These are phyloP conservation scores for Epizoanthus ramosus DNA, from an alignment of 92 coral and sea anemone species.

Conservation along the genomic window DNA sequence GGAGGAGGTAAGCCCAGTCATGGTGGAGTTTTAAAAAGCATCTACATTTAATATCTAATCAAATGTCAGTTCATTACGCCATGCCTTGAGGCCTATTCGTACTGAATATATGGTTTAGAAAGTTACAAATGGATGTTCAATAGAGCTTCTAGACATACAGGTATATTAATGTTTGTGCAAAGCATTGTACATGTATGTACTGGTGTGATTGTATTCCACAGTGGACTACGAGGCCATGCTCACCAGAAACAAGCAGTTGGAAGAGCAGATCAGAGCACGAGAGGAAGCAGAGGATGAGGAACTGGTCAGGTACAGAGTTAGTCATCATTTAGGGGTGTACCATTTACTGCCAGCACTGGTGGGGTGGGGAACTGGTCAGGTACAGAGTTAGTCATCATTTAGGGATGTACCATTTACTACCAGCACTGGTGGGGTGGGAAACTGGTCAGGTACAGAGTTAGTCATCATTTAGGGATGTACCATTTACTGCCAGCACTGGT, in stretches of 20 bases:
- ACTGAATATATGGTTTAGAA: too few relatives aligned
- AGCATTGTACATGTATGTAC: neutral
- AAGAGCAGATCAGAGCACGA: conserved; percentile 74
- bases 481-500: neutral
- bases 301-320: conserved; percentile 75
- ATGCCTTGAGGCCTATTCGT: too few relatives aligned
- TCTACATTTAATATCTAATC: too few relatives aligned
- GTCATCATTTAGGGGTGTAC: neutral
- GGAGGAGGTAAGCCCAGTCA: too few relatives aligned
- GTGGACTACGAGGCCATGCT: conserved; percentile 85
- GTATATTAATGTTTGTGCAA: neutral
- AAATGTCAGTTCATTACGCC: too few relatives aligned
- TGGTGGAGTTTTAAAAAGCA: too few relatives aligned
- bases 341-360: neutral
- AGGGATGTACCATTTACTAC: neutral
- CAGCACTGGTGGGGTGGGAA: neutral
- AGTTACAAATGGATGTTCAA: too few relatives aligned
- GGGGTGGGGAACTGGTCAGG: conserved; percentile 59
- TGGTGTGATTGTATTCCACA: conserved; percentile 29
- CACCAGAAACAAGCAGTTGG: conserved; percentile 71
- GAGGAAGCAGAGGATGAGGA: conserved; percentile 95
- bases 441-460: conserved; percentile 73
- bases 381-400: conserved; percentile 29
- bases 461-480: neutral
- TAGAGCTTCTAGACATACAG: too few relatives aligned